phyloP scores from a whole-genome alignment of 2,113 vertebrate species.

The Sinocyclocheilus anophthalmus region DNA sequence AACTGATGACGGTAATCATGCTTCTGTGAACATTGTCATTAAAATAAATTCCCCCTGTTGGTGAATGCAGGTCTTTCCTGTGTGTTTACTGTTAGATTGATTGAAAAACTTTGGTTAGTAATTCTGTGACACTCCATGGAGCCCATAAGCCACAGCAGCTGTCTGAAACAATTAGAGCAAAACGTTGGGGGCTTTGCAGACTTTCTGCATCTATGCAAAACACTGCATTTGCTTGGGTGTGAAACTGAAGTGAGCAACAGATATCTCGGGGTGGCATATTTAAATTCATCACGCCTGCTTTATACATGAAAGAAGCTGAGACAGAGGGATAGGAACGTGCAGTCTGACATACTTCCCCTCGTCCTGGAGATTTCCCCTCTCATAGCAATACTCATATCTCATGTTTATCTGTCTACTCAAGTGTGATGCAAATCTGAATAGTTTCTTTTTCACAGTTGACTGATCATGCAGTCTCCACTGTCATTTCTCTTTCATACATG shows the following conservation, averaged over 20 bases:
- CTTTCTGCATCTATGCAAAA: slow-evolving; percentile 13
- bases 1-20: background rate
- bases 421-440: slow-evolving; percentile 13
- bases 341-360: background rate
- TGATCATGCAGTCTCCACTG: slow-evolving; percentile 2
- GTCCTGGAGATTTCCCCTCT: slow-evolving; percentile 17
- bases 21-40: slow-evolving; percentile 2
- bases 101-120: slow-evolving; percentile 17
- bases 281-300: slow-evolving; percentile 3
- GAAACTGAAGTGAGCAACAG: background rate
- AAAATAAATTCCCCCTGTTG: background rate
- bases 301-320: background rate
- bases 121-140: background rate
- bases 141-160: slow-evolving; percentile 11
- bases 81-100: slow-evolving; percentile 23
- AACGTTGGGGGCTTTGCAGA: background rate
- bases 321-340: background rate
- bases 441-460: slow-evolving; percentile 7
- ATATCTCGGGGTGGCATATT: background rate
- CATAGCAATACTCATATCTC: slow-evolving; percentile 15
- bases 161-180: slow-evolving; percentile 17
- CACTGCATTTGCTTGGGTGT: slow-evolving; percentile 5
- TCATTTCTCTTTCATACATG: slow-evolving; percentile 8
- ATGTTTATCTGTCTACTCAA: background rate
- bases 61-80: background rate